Conservation (phyloP, 1,140 invertebrate genomes). For the Zaprionus davidi region DNA sequence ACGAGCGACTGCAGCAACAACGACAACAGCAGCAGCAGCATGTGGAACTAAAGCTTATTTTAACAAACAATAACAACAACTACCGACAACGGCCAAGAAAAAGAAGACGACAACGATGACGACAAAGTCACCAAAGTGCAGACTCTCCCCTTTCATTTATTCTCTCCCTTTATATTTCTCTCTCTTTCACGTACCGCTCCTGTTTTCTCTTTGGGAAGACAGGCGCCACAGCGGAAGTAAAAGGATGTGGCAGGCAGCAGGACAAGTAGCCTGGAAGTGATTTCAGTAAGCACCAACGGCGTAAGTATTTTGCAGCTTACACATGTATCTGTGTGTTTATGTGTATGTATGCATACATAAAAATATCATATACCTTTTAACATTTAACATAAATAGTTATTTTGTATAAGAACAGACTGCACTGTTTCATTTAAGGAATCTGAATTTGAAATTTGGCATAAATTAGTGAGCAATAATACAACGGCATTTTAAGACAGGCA, state of each 20-base stretch:
- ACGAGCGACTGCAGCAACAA: constrained; percentile 32
- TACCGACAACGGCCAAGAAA: constrained; percentile 27
- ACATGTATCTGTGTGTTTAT: constrained; percentile 8
- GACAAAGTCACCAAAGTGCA: constrained; percentile 68
- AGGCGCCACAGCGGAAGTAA: constrained; percentile 39
- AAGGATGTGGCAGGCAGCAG: constrained; percentile 39
- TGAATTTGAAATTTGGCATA: not conserved
- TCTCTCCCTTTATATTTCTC: not conserved
- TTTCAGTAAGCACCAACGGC: constrained; percentile 74
- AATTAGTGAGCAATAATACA: not conserved
- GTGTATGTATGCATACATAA: not conserved
- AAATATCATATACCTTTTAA: constrained; percentile 14
- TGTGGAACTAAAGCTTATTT: constrained; percentile 49
- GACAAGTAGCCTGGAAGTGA: constrained; percentile 62
- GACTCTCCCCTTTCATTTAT: constrained; percentile 23
- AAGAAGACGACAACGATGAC: constrained; percentile 37
- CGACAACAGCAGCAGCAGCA: constrained; percentile 10
- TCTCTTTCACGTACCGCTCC: no score
- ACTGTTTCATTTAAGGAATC: not conserved
- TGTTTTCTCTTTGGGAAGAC: not conserved
- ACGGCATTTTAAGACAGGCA: not conserved
- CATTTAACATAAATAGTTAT: not conserved
- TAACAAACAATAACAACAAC: constrained; percentile 56
- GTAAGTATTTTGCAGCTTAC: constrained; percentile 53
- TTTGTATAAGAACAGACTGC: not conserved